A percentile compares a stretch with the other conserved stretches of the same genome.
Evolutionary conservation across 2,888 invertebrate species (phyloP).

Genomic region (Ceraclea dissimilis): DNA sequence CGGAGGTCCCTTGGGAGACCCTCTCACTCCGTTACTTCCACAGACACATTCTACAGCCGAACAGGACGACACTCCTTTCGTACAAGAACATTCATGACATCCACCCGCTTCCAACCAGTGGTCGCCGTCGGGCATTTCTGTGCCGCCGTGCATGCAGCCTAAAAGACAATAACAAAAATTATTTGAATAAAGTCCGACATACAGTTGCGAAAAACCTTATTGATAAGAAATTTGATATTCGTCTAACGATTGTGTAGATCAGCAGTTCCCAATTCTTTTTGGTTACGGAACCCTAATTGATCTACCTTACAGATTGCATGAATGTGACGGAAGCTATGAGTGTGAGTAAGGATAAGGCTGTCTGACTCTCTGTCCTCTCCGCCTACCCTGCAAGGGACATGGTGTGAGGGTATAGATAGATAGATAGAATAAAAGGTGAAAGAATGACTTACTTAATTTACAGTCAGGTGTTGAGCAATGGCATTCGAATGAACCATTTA

Average conservation of each 20-base stretch:
- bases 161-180: slow-evolving; percentile 20
- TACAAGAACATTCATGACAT: slow-evolving; percentile 44
- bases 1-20: slow-evolving; percentile 43
- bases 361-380: too few species aligned
- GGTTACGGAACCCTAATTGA: too few species aligned
- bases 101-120: slow-evolving; percentile 45
- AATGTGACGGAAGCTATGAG: too few species aligned
- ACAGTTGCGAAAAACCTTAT: not conserved
- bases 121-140: slow-evolving; percentile 53
- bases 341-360: too few species aligned
- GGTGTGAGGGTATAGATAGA: too few species aligned
- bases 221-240: too few species aligned
- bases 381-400: too few species aligned
- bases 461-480: slow-evolving; percentile 59
- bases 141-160: slow-evolving; percentile 69
- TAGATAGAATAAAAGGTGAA: not conserved
- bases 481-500: slow-evolving; percentile 72
- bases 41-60: slow-evolving; percentile 65
- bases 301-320: too few species aligned
- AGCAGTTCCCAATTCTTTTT: too few species aligned
- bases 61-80: slow-evolving; percentile 59
- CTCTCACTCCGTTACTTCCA: slow-evolving; percentile 42
- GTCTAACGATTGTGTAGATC: too few species aligned
- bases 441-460: slow-evolving; percentile 50
- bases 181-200: not conserved